Conservation (phyloP, 2,113 vertebrate genomes). For the Protobothrops flavoviridis region DNA sequence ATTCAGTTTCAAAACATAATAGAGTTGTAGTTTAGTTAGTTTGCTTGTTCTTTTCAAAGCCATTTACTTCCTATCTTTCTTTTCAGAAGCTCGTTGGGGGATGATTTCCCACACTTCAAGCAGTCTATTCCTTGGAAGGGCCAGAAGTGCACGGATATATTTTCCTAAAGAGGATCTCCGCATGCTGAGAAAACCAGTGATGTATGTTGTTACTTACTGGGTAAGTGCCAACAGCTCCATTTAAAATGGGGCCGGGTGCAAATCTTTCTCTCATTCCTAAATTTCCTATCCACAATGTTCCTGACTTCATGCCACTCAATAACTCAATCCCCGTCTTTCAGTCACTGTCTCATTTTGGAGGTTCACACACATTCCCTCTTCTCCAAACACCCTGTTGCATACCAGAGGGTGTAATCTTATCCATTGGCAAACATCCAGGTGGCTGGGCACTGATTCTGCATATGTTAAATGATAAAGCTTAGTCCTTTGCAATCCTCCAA, state of each 20-base stretch:
- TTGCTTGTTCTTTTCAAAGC: background rate
- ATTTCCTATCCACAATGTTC: constrained; percentile 44
- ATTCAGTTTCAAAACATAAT: background rate
- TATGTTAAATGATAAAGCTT: constrained; percentile 47
- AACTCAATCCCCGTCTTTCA: constrained; percentile 55
- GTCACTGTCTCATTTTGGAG: constrained; percentile 39
- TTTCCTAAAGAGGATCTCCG: constrained; percentile 33
- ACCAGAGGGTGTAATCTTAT: constrained; percentile 49
- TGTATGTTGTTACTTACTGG: constrained; percentile 46
- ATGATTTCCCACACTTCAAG: background rate
- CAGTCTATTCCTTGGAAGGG: background rate
- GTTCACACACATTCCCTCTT: constrained; percentile 47
- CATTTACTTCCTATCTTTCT: background rate
- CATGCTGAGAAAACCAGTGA: constrained; percentile 42
- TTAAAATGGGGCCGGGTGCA: constrained; percentile 49
- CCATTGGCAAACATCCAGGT: constrained; percentile 49
- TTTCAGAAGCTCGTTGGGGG: background rate
- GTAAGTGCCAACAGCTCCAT: constrained; percentile 54
- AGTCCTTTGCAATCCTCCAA: constrained; percentile 28
- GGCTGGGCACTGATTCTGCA: constrained; percentile 49
- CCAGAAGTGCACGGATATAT: constrained; percentile 25
- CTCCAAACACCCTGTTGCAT: constrained; percentile 54
- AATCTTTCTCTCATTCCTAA: constrained; percentile 40
- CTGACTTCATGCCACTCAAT: constrained; percentile 56
- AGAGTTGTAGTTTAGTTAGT: background rate